Percentiles rank a stretch among this genome's conserved stretches.
Conservation (phyloP, 2,797 vertebrate genomes). For the Acestrorhynchus altus region DNA sequence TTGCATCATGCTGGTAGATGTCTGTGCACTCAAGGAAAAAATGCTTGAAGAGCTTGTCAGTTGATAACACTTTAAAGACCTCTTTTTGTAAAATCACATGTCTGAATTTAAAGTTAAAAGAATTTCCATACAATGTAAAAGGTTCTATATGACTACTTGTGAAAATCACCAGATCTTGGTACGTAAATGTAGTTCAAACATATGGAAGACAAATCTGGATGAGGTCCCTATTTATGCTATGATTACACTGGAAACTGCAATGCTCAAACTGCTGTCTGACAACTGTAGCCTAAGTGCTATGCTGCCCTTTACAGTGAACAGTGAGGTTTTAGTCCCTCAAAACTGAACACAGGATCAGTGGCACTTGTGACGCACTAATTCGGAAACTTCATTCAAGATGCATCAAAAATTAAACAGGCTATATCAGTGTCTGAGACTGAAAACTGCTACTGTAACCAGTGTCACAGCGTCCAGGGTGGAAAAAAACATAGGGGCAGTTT, state of each 20-base stretch:
- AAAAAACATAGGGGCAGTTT: neutral
- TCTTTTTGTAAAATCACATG: neutral
- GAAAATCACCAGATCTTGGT: neutral
- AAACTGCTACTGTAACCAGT: constrained; percentile 13
- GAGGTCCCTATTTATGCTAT: neutral
- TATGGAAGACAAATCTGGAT: neutral
- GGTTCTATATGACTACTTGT: neutral
- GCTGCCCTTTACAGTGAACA: neutral
- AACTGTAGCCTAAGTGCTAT: too few relatives aligned
- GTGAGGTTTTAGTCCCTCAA: neutral
- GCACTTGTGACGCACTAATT: constrained; percentile 57
- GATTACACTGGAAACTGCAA: neutral
- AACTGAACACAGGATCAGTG: constrained; percentile 51
- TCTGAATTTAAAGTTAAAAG: too few relatives aligned
- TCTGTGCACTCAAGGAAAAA: neutral
- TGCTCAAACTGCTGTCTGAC: neutral
- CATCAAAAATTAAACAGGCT: constrained; percentile 69
- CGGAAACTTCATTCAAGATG: constrained; percentile 58
- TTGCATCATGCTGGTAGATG: neutral
- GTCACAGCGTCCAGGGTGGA: constrained; percentile 6
- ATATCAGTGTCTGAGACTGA: constrained; percentile 35
- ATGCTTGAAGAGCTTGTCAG: neutral
- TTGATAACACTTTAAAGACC: too few relatives aligned
- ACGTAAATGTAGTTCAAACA: neutral
- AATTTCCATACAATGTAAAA: neutral